These are phyloP conservation scores for Crotalus tigris DNA, from an alignment of 2,113 vertebrate genomes.

Conservation along the genomic window DNA sequence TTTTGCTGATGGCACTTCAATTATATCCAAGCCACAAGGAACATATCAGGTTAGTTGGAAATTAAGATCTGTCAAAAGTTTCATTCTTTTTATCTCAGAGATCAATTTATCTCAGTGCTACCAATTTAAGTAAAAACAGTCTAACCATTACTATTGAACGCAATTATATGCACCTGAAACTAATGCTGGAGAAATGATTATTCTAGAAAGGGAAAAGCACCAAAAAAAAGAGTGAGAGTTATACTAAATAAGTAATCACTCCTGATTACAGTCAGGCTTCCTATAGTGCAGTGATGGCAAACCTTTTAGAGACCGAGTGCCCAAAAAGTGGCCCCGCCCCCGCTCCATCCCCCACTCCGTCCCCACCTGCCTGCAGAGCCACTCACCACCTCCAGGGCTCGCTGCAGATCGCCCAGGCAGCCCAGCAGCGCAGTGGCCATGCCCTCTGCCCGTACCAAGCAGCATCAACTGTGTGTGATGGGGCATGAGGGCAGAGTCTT, in stretches of 20 bases:
- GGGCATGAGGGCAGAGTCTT: no score
- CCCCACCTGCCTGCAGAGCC: no score
- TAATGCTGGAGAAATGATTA: neutral
- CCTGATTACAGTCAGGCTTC: neutral
- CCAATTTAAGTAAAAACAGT: neutral
- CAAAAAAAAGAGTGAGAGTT: neutral
- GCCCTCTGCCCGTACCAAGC: no score
- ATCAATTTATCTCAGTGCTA: conserved; percentile 1
- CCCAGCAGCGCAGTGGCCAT: no score
- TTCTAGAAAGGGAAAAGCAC: neutral
- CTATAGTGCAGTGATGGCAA: neutral
- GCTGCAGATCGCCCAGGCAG: no score
- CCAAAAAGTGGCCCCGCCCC: no score
- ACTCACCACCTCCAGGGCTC: no score
- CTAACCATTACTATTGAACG: neutral
- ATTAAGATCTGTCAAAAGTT: neutral
- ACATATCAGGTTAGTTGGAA: conserved; percentile 78
- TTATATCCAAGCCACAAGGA: conserved; percentile 78
- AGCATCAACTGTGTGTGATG: no score
- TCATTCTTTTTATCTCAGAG: neutral
- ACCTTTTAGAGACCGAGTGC: no score
- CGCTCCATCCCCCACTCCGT: no score
- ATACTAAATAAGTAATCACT: neutral
- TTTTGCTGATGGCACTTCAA: conserved; percentile 83
- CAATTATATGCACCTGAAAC: neutral